These are phyloP conservation scores for Aptenodytes patagonicus DNA, from an alignment of 2,113 vertebrate genomes.

Conservation along the genomic window DNA sequence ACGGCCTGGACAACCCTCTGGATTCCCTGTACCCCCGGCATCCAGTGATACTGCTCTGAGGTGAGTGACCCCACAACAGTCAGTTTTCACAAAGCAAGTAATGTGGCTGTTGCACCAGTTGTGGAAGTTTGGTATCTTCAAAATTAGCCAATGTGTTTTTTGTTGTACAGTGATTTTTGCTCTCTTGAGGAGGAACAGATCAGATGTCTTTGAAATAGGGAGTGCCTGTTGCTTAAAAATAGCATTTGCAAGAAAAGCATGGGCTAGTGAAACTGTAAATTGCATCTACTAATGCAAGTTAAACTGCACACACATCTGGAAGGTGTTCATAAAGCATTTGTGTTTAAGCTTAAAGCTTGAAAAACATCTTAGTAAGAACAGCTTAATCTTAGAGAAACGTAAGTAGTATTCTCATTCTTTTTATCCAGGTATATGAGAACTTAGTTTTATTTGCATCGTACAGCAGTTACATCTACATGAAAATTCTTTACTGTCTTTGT, in stretches of 20 bases:
- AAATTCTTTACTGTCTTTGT: background rate
- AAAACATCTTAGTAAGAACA: background rate
- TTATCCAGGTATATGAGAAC: background rate
- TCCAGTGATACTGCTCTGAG: background rate
- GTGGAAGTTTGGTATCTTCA: background rate
- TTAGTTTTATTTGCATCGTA: background rate
- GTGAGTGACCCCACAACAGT: constrained; percentile 25
- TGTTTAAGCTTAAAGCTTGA: background rate
- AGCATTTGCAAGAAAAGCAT: background rate
- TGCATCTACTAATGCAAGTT: background rate
- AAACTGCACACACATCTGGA: background rate
- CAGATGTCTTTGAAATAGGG: background rate
- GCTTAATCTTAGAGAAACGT: background rate
- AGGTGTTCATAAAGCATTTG: background rate
- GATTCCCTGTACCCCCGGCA: background rate
- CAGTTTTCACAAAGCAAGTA: background rate
- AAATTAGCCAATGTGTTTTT: background rate
- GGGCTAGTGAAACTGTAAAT: background rate
- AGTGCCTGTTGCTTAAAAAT: background rate
- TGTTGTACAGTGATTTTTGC: background rate
- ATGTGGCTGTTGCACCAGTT: background rate
- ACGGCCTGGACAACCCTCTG: background rate
- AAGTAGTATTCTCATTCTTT: background rate
- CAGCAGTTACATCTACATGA: background rate
- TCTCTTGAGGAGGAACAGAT: too few species aligned